These are phyloP conservation scores for Eulimnadia texana DNA, from an alignment of 1,140 invertebrate genomes.

Conservation along the genomic window DNA sequence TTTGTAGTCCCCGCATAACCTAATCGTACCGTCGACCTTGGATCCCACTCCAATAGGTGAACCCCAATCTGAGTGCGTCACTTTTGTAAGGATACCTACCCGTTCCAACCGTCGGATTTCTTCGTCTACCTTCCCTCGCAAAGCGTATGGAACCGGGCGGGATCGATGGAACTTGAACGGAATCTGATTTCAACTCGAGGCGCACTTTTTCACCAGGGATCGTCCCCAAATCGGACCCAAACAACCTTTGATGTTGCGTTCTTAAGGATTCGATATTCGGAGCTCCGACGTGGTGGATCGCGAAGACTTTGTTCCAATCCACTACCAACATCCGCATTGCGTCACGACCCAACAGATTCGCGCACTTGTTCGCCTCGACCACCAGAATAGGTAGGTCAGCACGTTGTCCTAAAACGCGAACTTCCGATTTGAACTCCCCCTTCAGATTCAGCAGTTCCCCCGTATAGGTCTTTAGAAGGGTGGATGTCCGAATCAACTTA, in stretches of 20 bases:
- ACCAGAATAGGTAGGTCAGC: background rate
- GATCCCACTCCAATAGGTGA: conserved; percentile 28
- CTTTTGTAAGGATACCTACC: conserved; percentile 19
- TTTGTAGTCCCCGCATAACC: conserved; percentile 29
- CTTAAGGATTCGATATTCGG: too few species aligned
- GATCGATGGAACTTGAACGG: conserved; percentile 8
- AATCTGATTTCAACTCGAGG: conserved; percentile 6
- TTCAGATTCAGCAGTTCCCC: background rate
- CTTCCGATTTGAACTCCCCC: background rate
- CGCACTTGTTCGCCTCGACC: too few species aligned
- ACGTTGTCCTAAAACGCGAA: background rate
- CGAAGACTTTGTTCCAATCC: background rate
- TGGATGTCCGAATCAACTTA: background rate
- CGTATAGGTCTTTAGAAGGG: background rate
- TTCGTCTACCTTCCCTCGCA: background rate
- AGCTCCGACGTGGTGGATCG: too few species aligned
- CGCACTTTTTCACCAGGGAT: background rate
- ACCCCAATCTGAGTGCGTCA: conserved; percentile 25
- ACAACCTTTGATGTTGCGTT: too few species aligned
- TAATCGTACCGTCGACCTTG: conserved; percentile 26
- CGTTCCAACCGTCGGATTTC: background rate
- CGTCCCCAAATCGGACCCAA: background rate
- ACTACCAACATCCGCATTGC: background rate
- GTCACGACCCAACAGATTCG: too few species aligned
- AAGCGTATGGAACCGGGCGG: conserved; percentile 9